Evolutionary conservation across 2,797 vertebrate genomes (phyloP).

Genomic region (Myotis myotis): DNA sequence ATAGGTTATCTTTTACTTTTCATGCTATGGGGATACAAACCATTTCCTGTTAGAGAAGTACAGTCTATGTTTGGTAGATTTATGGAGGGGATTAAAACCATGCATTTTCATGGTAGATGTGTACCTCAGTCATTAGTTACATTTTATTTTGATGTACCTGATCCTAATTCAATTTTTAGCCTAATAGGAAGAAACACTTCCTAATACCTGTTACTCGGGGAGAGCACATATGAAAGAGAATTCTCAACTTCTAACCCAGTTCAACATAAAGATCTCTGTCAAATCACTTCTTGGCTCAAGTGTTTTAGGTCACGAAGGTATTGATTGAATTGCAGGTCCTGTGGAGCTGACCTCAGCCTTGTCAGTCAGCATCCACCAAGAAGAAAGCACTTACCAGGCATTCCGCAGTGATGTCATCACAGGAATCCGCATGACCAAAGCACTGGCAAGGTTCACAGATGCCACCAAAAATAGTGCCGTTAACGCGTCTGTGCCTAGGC

Average conservation of each 20-base stretch:
- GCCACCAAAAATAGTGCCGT: slow-evolving; percentile 89
- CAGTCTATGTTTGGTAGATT: not conserved
- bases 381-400: slow-evolving; percentile 89
- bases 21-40: not conserved
- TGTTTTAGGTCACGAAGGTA: not conserved
- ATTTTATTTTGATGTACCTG: not conserved
- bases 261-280: slow-evolving; percentile 35
- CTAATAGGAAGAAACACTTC: slow-evolving; percentile 31
- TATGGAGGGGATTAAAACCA: slow-evolving; percentile 3
- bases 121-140: slow-evolving; percentile 21
- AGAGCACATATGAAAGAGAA: not conserved
- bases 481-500: slow-evolving; percentile 89
- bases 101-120: not conserved
- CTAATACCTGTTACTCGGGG: slow-evolving; percentile 26
- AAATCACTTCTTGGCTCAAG: slow-evolving; percentile 43
- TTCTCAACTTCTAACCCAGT: slow-evolving; percentile 49
- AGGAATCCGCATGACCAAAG: slow-evolving; percentile 88
- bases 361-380: not conserved
- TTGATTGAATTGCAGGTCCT: slow-evolving; percentile 1
- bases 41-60: slow-evolving; percentile 23
- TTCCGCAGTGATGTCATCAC: slow-evolving; percentile 90
- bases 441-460: slow-evolving; percentile 92
- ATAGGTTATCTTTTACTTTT: slow-evolving; percentile 25
- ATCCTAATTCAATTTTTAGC: slow-evolving; percentile 53
- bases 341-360: not conserved